These are phyloP conservation scores for Agrypnia vestita DNA, from an alignment of 1,140 invertebrate species.

Conservation along the genomic window DNA sequence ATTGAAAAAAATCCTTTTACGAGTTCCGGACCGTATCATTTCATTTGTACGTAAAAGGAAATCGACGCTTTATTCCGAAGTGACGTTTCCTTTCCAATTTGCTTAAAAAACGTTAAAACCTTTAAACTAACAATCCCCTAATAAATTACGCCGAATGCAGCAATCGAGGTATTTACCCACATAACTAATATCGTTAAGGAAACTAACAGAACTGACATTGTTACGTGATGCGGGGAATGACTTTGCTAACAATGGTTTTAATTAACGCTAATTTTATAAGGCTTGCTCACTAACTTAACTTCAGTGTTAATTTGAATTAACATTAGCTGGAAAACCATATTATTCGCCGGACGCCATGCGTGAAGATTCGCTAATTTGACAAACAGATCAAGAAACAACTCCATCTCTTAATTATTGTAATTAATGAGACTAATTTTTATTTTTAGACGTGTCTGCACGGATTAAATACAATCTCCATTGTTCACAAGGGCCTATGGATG, in stretches of 20 bases:
- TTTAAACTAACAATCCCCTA: not conserved
- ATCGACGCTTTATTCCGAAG: too few relatives aligned
- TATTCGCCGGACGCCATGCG: not conserved
- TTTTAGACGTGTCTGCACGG: not conserved
- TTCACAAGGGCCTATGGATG: too few relatives aligned
- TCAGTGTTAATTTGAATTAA: conserved; percentile 8
- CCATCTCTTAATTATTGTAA: not conserved
- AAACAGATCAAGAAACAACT: not conserved
- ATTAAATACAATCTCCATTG: not conserved
- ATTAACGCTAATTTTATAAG: conserved; percentile 15
- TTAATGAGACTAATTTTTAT: not conserved
- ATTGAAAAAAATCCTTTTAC: too few relatives aligned
- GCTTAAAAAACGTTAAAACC: too few relatives aligned
- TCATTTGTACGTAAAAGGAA: too few relatives aligned
- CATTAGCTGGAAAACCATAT: not conserved
- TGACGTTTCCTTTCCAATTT: too few relatives aligned
- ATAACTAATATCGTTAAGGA: conserved; percentile 3
- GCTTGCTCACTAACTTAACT: not conserved
- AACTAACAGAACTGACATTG: conserved; percentile 2
- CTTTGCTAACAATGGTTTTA: conserved; percentile 10
- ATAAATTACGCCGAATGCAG: not conserved
- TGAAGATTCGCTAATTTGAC: not conserved
- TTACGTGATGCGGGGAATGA: not conserved
- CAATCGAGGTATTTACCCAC: not conserved
- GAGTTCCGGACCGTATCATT: too few relatives aligned